phyloP scores from a whole-genome alignment of 2,888 invertebrate species.

The Steinernema scapterisci region DNA sequence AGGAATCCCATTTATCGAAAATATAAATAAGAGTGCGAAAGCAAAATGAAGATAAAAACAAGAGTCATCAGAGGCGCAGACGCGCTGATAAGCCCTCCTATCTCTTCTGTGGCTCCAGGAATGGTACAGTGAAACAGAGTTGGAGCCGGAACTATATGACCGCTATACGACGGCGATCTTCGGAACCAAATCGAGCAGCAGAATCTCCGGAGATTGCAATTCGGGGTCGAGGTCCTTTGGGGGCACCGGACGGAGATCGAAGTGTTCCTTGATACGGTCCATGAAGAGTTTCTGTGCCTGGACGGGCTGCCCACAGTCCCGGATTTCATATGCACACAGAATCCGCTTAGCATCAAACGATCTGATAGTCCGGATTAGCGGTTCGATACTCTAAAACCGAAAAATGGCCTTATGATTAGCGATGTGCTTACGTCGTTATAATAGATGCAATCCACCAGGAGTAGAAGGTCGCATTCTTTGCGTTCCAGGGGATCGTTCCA shows the following conservation, averaged over 20 bases:
- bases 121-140: slow-evolving; percentile 1
- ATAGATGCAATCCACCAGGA: slow-evolving; percentile 72
- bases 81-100: slow-evolving; percentile 25
- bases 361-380: slow-evolving; percentile 74
- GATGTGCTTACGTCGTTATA: slow-evolving; percentile 62
- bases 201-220: slow-evolving; percentile 75
- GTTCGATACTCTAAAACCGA: slow-evolving; percentile 69
- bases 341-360: slow-evolving; percentile 72
- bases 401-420: background rate
- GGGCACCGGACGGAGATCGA: slow-evolving; percentile 72
- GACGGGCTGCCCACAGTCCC: slow-evolving; percentile 74
- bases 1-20: background rate
- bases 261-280: slow-evolving; percentile 66
- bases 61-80: background rate
- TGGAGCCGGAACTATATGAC: background rate
- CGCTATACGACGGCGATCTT: slow-evolving; percentile 34
- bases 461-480: slow-evolving; percentile 67
- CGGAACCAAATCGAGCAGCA: slow-evolving; percentile 69
- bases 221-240: slow-evolving; percentile 74
- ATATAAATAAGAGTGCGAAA: slow-evolving; percentile 5
- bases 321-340: slow-evolving; percentile 76
- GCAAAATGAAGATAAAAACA: slow-evolving; percentile 4
- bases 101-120: background rate
- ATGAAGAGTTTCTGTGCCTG: slow-evolving; percentile 72
- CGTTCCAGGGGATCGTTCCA: slow-evolving; percentile 71